Conservation (phyloP, 2,888 invertebrate genomes). For the Baccha elongata region DNA sequence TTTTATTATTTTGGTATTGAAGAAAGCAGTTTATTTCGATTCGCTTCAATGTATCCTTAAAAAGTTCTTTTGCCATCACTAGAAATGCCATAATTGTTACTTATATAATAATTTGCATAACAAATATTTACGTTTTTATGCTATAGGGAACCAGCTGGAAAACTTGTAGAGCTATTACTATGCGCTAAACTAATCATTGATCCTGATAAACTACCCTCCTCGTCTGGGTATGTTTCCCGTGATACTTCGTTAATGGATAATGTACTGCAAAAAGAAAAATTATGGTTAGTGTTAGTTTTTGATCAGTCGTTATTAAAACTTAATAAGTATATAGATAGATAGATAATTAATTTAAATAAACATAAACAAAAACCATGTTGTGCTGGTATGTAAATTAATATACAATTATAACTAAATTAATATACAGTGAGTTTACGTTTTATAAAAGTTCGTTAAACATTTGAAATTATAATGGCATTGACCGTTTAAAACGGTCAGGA, state of each 20-base stretch:
- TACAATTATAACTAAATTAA: too few species aligned
- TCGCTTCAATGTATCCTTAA: conserved; percentile 76
- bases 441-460: too few species aligned
- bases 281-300: too few species aligned
- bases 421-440: too few species aligned
- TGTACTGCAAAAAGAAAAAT: conserved; percentile 84
- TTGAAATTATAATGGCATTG: too few species aligned
- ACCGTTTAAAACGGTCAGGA: too few species aligned
- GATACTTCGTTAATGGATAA: conserved; percentile 96
- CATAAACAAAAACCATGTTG: too few species aligned
- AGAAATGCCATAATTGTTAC: conserved; percentile 76
- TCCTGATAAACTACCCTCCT: conserved; percentile 95
- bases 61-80: conserved; percentile 76
- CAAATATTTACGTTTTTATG: conserved; percentile 79
- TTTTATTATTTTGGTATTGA: conserved; percentile 76
- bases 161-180: conserved; percentile 96
- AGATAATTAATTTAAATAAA: too few species aligned
- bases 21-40: conserved; percentile 75
- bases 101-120: conserved; percentile 80
- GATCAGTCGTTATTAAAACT: too few species aligned
- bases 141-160: conserved; percentile 91
- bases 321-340: too few species aligned
- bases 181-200: conserved; percentile 97
- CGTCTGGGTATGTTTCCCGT: conserved; percentile 93
- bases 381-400: too few species aligned